Evolutionary conservation across 92 coral and sea anemone genomes (phyloP).

Genomic region (Pocillopora grandis): DNA sequence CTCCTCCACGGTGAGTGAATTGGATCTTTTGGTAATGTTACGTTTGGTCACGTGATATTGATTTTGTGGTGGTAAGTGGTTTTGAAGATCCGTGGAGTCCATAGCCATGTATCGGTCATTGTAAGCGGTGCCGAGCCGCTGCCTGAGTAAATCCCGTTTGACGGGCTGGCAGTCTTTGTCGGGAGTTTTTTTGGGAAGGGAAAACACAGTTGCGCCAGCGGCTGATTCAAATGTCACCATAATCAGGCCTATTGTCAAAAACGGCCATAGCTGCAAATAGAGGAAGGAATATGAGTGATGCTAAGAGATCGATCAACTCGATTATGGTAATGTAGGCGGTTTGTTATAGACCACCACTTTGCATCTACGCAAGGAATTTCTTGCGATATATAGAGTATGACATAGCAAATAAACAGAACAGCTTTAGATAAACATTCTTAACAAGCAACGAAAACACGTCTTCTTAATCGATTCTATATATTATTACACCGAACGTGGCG

Average conservation of each 20-base stretch:
- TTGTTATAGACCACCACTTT: no score
- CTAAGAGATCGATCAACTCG: background rate
- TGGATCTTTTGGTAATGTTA: slow-evolving; percentile 31
- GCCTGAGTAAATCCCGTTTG: slow-evolving; percentile 63
- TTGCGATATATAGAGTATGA: no score
- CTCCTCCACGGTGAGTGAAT: background rate
- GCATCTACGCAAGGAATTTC: no score
- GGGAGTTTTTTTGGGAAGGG: slow-evolving; percentile 19
- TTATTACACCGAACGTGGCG: no score
- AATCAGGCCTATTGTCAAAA: slow-evolving; percentile 18
- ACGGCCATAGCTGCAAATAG: slow-evolving; percentile 27
- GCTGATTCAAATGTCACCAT: slow-evolving; percentile 12
- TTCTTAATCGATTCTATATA: no score
- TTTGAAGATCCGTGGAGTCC: slow-evolving; percentile 42
- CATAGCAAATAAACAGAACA: no score
- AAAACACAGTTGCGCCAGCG: slow-evolving; percentile 28
- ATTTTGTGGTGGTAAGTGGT: background rate
- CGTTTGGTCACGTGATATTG: slow-evolving; percentile 10
- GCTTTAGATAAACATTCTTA: no score
- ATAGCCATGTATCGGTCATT: slow-evolving; percentile 75
- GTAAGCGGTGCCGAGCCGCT: slow-evolving; percentile 62
- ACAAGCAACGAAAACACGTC: no score
- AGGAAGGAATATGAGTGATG: background rate
- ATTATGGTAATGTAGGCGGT: no score
- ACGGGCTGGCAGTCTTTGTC: slow-evolving; percentile 58